phyloP scores from a whole-genome alignment of 2,888 invertebrate species.

The Endomychus coccineus region DNA sequence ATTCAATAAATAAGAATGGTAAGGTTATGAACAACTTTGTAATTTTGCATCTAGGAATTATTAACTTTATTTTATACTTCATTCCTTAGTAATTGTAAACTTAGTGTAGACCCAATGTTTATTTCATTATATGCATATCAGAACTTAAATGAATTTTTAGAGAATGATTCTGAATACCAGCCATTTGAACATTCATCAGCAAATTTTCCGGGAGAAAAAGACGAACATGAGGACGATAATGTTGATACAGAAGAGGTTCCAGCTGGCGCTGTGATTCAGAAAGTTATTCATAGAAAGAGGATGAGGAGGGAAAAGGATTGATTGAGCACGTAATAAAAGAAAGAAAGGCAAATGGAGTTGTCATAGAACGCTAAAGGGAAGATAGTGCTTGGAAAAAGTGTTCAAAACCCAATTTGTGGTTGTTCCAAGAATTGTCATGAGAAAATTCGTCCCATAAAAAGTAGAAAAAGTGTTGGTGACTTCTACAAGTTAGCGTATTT shows the following conservation, averaged over 20 bases:
- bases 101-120: no score
- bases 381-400: background rate
- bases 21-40: no score
- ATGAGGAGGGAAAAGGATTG: background rate
- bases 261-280: background rate
- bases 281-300: background rate
- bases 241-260: background rate
- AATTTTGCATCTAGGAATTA: no score
- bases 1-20: no score
- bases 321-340: background rate
- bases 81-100: no score
- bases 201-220: background rate
- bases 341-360: background rate
- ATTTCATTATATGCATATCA: no score
- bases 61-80: no score
- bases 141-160: background rate
- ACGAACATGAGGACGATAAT: background rate
- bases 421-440: background rate
- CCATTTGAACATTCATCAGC: background rate
- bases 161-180: background rate
- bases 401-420: background rate
- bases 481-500: no score
- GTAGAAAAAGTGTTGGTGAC: background rate
- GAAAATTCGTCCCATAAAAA: background rate
- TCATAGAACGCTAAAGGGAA: background rate